Conservation (phyloP, 2,888 invertebrate genomes). For the Lumbricus terrestris region DNA sequence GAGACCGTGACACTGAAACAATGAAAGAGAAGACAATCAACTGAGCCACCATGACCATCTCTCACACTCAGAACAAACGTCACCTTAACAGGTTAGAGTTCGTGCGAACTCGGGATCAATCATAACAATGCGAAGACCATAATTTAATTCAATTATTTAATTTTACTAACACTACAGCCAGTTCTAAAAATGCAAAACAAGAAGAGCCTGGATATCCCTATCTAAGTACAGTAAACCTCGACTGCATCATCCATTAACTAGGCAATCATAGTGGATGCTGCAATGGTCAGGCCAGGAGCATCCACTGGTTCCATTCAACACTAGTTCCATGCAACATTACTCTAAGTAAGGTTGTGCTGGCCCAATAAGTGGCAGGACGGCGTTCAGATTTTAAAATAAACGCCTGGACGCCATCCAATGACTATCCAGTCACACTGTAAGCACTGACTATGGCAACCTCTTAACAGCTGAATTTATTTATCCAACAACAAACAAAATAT, state of each 20-base stretch:
- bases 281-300: background rate
- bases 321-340: background rate
- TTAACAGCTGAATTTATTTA: background rate
- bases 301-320: background rate
- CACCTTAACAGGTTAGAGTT: background rate
- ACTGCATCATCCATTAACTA: slow-evolving; percentile 44
- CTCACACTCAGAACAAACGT: background rate
- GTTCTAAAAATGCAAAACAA: no score
- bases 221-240: no score
- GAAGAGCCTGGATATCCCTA: no score
- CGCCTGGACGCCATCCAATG: no score
- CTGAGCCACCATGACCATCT: background rate
- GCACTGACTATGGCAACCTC: background rate
- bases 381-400: no score
- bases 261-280: background rate
- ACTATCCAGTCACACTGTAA: no score
- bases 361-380: no score
- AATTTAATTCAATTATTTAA: background rate
- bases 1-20: slow-evolving; percentile 82
- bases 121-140: background rate
- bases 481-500: background rate
- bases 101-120: background rate
- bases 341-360: no score
- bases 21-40: background rate
- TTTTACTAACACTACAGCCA: no score